These are phyloP conservation scores for Oxyruncus cristatus DNA, from an alignment of 2,113 vertebrate species.

Conservation along the genomic window DNA sequence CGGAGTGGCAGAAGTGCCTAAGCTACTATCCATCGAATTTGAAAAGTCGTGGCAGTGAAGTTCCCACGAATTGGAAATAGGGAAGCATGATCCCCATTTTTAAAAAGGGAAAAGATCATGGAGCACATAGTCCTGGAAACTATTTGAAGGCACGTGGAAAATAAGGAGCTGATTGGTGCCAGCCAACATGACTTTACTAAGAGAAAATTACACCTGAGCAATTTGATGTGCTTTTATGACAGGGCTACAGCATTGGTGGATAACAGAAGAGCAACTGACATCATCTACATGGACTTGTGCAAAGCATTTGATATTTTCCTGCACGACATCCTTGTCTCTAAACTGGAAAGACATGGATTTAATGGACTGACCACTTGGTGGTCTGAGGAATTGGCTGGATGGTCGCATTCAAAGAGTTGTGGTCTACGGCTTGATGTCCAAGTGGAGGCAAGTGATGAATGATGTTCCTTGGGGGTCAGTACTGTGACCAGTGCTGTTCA, in stretches of 20 bases:
- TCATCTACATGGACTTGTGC: neutral
- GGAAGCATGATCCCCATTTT: neutral
- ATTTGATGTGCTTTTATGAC: accelerated
- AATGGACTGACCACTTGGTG: neutral
- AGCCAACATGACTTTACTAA: neutral
- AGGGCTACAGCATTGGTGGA: neutral
- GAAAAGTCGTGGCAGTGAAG: neutral
- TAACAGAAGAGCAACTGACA: neutral
- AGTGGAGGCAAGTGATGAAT: neutral
- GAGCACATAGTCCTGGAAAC: neutral
- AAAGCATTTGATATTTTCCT: neutral
- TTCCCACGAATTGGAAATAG: neutral
- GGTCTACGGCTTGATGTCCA: neutral
- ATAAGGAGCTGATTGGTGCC: neutral
- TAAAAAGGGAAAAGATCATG: neutral
- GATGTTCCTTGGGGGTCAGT: neutral
- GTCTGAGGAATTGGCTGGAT: neutral
- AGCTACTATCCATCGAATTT: neutral
- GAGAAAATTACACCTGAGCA: neutral
- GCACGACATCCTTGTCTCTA: neutral
- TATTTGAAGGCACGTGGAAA: neutral
- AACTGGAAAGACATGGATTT: neutral
- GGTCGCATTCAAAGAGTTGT: neutral
- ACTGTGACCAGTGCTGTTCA: neutral
- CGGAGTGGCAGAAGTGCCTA: neutral